Percentiles rank a stretch among this genome's conserved stretches.
Evolutionary conservation across 2,113 vertebrate genomes (phyloP).

Genomic region (Sapajus apella): DNA sequence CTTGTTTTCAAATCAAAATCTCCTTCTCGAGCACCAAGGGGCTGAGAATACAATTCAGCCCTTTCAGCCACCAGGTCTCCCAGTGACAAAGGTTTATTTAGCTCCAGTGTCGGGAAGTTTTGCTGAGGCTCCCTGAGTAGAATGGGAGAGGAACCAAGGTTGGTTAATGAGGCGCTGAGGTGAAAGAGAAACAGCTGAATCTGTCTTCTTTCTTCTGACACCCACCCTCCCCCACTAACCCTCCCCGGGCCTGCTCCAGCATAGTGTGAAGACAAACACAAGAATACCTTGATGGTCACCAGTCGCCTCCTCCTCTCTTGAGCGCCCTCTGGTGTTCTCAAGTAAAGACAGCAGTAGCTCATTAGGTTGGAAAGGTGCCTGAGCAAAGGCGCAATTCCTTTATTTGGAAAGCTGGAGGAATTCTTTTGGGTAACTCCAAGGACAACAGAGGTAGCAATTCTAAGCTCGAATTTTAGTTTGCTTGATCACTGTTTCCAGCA

Average conservation of each 20-base stretch:
- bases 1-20: background rate
- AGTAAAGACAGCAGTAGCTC: background rate
- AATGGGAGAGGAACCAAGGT: background rate
- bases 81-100: background rate
- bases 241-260: too few species aligned
- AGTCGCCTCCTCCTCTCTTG: background rate
- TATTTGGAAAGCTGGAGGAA: background rate
- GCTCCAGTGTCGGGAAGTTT: background rate
- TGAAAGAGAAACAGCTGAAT: background rate
- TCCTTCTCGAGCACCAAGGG: background rate
- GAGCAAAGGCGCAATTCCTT: background rate
- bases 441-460: background rate
- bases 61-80: background rate
- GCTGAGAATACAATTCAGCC: background rate
- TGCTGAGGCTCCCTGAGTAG: background rate
- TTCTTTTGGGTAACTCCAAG: background rate
- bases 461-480: background rate
- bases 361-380: too few species aligned
- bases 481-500: background rate
- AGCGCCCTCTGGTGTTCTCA: constrained; percentile 68
- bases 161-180: background rate
- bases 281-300: background rate
- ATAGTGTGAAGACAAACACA: rapidly evolving
- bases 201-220: background rate
- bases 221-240: too few species aligned